A percentile compares a stretch with the other conserved stretches of the same genome.
These are phyloP conservation scores for Sus cebifrons DNA, from an alignment of 2,797 vertebrate genomes.

Conservation along the genomic window DNA sequence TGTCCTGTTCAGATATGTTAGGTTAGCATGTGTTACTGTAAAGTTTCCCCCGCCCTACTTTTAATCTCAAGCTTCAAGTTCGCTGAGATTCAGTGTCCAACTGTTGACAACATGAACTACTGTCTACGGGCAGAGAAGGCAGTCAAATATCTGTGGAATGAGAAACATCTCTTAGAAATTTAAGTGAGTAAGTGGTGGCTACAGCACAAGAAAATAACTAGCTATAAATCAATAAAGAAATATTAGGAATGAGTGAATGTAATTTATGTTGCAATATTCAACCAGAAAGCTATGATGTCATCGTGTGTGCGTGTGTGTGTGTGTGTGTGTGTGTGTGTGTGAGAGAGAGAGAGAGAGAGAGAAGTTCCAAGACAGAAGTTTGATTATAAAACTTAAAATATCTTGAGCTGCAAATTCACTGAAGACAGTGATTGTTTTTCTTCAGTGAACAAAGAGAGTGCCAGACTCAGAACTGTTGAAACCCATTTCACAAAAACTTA, in stretches of 20 bases:
- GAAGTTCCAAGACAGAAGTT: constrained; percentile 37
- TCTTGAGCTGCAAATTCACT: constrained; percentile 53
- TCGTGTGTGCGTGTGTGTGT: background rate
- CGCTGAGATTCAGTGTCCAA: constrained; percentile 22
- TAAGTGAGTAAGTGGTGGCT: background rate
- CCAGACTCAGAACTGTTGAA: constrained; percentile 63
- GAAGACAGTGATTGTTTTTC: constrained; percentile 61
- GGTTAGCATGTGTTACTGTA: background rate
- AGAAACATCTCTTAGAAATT: background rate
- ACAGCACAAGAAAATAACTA: background rate
- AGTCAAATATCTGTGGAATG: background rate
- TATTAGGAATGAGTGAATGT: constrained; percentile 4
- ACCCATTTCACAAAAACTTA: constrained; percentile 58
- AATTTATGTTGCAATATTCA: constrained; percentile 29
- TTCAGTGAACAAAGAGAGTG: constrained; percentile 37
- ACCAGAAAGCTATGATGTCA: background rate
- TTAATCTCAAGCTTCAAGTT: constrained; percentile 42
- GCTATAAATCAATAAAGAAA: background rate
- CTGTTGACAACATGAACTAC: background rate
- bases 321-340: background rate
- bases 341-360: too few species aligned
- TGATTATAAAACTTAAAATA: constrained; percentile 67
- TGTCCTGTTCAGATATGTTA: background rate
- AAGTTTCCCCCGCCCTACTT: constrained; percentile 40
- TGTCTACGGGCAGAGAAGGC: constrained; percentile 18